Conservation (phyloP, 2,888 invertebrate genomes). For the Sepiola atlantica region DNA sequence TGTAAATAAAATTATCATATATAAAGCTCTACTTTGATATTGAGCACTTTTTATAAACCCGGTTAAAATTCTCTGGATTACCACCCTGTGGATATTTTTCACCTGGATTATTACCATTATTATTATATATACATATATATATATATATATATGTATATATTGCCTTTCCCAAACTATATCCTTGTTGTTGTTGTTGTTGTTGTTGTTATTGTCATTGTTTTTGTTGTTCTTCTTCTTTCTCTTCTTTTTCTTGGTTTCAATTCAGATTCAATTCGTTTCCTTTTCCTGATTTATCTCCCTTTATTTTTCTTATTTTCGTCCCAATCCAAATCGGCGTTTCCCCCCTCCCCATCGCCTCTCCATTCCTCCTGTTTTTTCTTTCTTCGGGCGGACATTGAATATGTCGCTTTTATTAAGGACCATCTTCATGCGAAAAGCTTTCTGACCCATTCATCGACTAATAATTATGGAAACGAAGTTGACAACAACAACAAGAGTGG, state of each 20-base stretch:
- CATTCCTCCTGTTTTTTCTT: too few species aligned
- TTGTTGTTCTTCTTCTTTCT: not conserved
- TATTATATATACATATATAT: too few species aligned
- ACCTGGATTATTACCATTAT: too few species aligned
- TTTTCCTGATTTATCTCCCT: not conserved
- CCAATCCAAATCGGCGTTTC: too few species aligned
- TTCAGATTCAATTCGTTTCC: not conserved
- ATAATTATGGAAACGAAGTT: constrained; percentile 15
- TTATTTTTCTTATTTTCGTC: too few species aligned
- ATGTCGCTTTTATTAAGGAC: not conserved
- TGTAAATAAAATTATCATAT: too few species aligned
- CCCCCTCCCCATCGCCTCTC: too few species aligned
- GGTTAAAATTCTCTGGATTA: too few species aligned
- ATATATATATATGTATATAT: not conserved
- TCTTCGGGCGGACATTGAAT: not conserved
- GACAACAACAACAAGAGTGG: not conserved
- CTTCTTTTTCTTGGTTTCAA: not conserved
- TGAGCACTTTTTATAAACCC: too few species aligned
- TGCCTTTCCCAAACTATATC: not conserved
- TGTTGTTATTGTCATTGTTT: not conserved
- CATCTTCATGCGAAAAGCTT: not conserved
- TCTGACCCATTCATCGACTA: not conserved
- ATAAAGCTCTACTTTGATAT: too few species aligned
- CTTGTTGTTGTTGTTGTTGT: not conserved
- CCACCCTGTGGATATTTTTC: too few species aligned